Base-by-base conservation (phyloP, 2,888 invertebrate species). In the Eledone cirrhosa region DNA sequence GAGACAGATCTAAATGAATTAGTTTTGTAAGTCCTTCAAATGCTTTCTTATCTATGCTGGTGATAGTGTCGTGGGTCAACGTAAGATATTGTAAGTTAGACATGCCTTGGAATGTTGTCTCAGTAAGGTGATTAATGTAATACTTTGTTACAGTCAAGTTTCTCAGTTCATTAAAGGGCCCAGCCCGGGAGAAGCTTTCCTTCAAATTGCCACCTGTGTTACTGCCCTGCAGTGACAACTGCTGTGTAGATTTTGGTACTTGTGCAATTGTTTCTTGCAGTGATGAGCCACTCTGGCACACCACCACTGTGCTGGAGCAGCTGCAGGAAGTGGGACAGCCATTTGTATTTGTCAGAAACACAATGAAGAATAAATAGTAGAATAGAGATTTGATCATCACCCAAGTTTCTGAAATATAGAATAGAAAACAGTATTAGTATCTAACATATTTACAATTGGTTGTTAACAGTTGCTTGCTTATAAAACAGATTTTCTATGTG, bases 1-100 rank as follows among this genome's bases (percentile, higher is more conserved):
- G 78, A 1, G 86, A 86, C 48, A 88, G 81, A 80, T 86, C 85
- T 33, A 88, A 78, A 19, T 76, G 80, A 77, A 78, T 77, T 13
- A 88, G 81, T 22, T 78, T 76, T 5, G 31, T 48, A 14, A 87
- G 80, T 19, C 83, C 85, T 11, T 41, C 41, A 78, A 87, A 87
- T 0, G 86, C 84, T 48, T 82, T 81, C 7, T 80, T 78, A 2
- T 81, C 78, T 13, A 87, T 80, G 16, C 79, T 80, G 13, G 77
- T 77, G 63, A 87, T 82, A 48, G 82, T 80, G 77, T 87, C 86
- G 24, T 80, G 65, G 22, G 82, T 85, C 24, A 87, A 80, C 72
- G 85, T 83, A 3, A 86, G 80, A 1, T 80, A 77, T 22, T 78
- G 74, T 13, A 86, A 79, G 5, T 80, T 77, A 13, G 47, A n/a